phyloP scores from a whole-genome alignment of 2,888 invertebrate genomes.

The Smittia aterrima region DNA sequence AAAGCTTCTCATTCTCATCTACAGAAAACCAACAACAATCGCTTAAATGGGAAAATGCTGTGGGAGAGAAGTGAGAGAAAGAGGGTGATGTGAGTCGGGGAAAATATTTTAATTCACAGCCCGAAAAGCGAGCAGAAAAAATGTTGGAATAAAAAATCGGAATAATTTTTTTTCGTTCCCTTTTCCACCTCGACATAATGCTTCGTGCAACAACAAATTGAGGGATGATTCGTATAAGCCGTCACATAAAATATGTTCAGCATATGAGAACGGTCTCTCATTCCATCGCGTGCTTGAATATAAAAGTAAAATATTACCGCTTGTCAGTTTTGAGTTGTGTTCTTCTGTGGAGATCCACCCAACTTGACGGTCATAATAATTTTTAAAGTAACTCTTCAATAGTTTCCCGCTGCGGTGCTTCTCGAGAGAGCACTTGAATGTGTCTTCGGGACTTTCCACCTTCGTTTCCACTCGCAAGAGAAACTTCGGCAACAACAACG shows the following conservation, averaged over 20 bases:
- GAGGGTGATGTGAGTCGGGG: neutral
- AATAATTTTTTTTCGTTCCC: constrained; percentile 19
- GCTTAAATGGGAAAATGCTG: constrained; percentile 4
- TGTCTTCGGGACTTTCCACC: no score
- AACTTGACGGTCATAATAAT: no score
- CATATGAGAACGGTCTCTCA: neutral
- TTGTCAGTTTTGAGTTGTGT: neutral
- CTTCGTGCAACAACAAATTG: constrained; percentile 11
- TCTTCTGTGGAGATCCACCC: no score
- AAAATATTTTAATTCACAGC: constrained; percentile 24
- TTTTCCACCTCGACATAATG: constrained; percentile 31
- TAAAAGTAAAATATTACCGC: neutral
- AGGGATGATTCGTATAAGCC: neutral
- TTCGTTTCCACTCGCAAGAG: no score
- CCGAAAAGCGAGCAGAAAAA: neutral
- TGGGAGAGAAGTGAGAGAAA: neutral
- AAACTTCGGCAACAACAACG: no score
- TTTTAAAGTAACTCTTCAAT: no score
- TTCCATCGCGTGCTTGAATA: neutral
- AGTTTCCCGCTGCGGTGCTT: no score
- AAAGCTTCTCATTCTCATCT: neutral
- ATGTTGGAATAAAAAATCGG: constrained; percentile 32
- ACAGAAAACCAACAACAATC: neutral
- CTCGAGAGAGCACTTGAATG: no score
- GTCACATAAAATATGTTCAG: no score